Base-by-base conservation (phyloP, 1,140 invertebrate genomes). In the Centruroides vittatus region DNA sequence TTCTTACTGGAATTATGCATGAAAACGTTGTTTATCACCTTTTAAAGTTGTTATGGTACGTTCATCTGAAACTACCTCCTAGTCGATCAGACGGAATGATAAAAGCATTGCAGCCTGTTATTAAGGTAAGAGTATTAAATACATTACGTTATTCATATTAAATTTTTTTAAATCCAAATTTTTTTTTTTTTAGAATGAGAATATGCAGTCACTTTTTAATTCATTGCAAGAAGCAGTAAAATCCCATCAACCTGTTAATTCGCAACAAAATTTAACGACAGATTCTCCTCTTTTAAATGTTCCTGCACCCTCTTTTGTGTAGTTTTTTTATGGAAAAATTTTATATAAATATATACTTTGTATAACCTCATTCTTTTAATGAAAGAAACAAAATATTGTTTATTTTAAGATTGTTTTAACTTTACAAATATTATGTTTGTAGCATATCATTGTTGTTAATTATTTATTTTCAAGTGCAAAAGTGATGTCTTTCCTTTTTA, bases 21-120 rank as follows among this genome's bases (percentile, higher is more conserved):
- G 92, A 96, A 71, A 95, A 93, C 79, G 91, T 96, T 1, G 86
- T 88, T n/a, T 79, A 89, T 50, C 94, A 98, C 78, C 79, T 97
- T 67, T 74, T 96, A 47, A 92, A 95, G 73, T 77, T 98, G 51
- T 73, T 98, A 6, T 95, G 88, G 87, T 91, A 94, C 71, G 86
- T 95, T 59, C 82, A 94, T 77, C 84, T 83, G 10, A 92, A 92
- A 73, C 73, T 98, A 55, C 88, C 91, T 0, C 76, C 82, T 6
- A 81, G 80, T 35, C 80, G 90, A 61, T 75, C 93, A 57, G 86
- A 88, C 61, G 84, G 87, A 0, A 71, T 93, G 13, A 82, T 92
- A 74, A 93, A 93, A 74, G 86, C 86, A n/a, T 75, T 93, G 51
- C 86, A 91, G 70, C 89, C 89, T 5, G 86, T 84, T 3, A 77